These are phyloP conservation scores for Corythaeola cristata DNA, from an alignment of 2,113 vertebrate genomes.

Conservation along the genomic window DNA sequence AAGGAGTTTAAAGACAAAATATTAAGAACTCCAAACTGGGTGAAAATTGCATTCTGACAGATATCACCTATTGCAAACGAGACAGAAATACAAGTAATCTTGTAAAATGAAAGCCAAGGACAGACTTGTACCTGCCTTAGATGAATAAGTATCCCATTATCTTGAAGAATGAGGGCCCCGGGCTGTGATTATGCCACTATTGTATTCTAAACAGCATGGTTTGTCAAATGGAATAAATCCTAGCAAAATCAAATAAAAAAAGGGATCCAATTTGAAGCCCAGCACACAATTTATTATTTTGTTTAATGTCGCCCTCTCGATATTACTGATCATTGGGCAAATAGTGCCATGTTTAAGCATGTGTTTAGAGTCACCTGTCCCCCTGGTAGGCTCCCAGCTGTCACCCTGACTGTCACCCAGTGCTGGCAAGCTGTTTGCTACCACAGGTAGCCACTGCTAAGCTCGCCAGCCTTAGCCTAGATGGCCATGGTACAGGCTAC, in stretches of 20 bases:
- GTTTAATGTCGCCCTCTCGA: constrained; percentile 48
- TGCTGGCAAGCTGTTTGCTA: background rate
- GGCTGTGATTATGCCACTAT: constrained; percentile 92
- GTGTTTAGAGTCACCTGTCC: constrained; percentile 55
- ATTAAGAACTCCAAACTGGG: constrained; percentile 53
- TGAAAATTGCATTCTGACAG: constrained; percentile 71
- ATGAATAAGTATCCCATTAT: constrained; percentile 94
- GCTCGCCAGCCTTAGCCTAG: background rate
- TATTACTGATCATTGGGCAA: constrained; percentile 60
- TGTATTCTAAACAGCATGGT: constrained; percentile 92
- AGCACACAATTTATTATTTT: constrained; percentile 68
- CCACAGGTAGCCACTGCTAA: background rate
- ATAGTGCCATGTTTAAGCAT: constrained; percentile 56
- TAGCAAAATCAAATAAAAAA: constrained; percentile 69
- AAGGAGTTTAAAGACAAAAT: constrained; percentile 41
- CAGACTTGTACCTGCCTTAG: constrained; percentile 84
- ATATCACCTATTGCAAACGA: constrained; percentile 67
- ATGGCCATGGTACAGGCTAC: background rate
- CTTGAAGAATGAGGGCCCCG: constrained; percentile 88
- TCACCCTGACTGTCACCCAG: background rate
- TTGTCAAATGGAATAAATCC: constrained; percentile 88
- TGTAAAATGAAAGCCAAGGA: constrained; percentile 82
- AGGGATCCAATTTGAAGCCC: constrained; percentile 49
- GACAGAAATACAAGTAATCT: constrained; percentile 80
- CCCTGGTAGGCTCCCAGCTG: background rate